Conservation (phyloP, 2,888 invertebrate genomes). For the Muscina levida region DNA sequence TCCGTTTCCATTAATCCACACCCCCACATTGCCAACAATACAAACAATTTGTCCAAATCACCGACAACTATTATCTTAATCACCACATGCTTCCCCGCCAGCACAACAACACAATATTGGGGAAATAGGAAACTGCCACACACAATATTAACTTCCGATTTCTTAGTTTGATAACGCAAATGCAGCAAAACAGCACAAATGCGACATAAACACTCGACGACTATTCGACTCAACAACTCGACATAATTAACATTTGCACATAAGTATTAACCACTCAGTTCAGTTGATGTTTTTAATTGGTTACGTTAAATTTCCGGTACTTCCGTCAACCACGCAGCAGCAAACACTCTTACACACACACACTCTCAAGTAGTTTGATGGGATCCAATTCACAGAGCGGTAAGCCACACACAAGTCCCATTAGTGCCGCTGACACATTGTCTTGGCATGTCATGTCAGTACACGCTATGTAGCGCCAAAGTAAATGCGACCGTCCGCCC, state of each 20-base stretch:
- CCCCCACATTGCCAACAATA: not conserved
- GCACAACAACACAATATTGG: no score
- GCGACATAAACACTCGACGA: not conserved
- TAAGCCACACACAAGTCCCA: slow-evolving; percentile 9
- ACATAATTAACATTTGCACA: not conserved
- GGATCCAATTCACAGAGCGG: not conserved
- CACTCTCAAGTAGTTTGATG: not conserved
- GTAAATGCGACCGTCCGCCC: not conserved
- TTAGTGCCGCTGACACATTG: not conserved
- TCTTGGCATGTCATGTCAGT: slow-evolving; percentile 18
- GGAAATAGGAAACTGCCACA: no score
- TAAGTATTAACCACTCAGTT: not conserved
- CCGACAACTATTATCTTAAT: not conserved
- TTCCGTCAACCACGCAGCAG: slow-evolving; percentile 2
- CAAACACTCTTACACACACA: not conserved
- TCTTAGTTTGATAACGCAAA: not conserved
- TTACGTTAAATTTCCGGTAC: slow-evolving; percentile 9
- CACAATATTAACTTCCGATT: slow-evolving; percentile 7
- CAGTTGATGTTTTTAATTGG: not conserved
- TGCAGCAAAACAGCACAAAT: not conserved
- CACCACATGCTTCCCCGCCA: no score
- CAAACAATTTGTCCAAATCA: not conserved
- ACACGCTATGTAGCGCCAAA: not conserved
- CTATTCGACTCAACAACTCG: not conserved
- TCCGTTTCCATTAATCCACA: not conserved